A percentile compares a stretch with the other conserved stretches of the same genome.
Evolutionary conservation across 2,797 vertebrate species (phyloP).

Genomic region (Lophotriccus pileatus): DNA sequence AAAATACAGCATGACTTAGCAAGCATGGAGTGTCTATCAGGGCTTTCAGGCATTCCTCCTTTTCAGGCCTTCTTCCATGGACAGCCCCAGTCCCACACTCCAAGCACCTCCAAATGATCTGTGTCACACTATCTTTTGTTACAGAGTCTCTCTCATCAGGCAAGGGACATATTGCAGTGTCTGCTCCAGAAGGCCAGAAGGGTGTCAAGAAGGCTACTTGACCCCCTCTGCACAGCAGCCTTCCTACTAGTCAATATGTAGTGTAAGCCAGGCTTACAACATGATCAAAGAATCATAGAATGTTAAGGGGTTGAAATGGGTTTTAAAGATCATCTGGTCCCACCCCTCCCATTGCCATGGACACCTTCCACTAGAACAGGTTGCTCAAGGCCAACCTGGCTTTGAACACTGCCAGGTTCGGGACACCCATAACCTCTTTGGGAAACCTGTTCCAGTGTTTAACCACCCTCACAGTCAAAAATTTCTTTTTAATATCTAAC

Average conservation of each 20-base stretch:
- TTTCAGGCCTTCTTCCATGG: neutral
- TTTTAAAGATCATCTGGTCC: neutral
- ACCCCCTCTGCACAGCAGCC: neutral
- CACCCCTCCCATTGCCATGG: neutral
- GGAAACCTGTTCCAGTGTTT: neutral
- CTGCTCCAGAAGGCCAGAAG: neutral
- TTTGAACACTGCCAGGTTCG: neutral
- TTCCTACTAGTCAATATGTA: neutral
- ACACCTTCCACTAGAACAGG: neutral
- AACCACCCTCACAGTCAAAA: neutral
- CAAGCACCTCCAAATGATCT: neutral
- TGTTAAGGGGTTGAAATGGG: neutral
- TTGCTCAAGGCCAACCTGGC: neutral
- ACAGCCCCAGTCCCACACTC: rapidly evolving
- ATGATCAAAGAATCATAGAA: neutral
- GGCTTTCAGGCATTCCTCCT: neutral
- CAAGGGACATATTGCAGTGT: neutral
- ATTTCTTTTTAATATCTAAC: neutral
- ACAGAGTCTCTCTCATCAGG: neutral
- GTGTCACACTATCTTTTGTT: neutral
- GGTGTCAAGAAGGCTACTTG: neutral
- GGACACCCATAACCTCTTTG: neutral
- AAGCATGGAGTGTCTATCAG: neutral
- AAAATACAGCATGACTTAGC: neutral
- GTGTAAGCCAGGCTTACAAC: neutral